Base-by-base conservation (phyloP, 2,797 vertebrate species). In the Sebastes steindachneri region DNA sequence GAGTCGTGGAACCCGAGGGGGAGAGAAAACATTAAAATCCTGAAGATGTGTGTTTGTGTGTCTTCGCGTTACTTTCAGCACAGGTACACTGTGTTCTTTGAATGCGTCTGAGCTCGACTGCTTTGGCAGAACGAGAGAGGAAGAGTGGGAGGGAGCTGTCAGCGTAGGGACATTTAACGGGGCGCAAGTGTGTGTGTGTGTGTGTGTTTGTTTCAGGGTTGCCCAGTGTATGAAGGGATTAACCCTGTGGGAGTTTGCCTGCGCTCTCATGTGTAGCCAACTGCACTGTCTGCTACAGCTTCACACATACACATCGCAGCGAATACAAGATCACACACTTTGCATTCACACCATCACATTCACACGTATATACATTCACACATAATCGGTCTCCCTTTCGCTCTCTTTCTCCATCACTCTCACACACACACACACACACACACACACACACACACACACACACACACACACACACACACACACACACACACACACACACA, bases 31-130 rank as follows among this genome's bases (percentile, higher is more conserved):
- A n/a, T 51, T 51, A 51, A 51, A 72, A 77, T 57, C 17, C 51
- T 35, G 19, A 72, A 74, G 62, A 48, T 71, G 70, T 65, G 63
- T 66, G 60, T 73, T 37, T 37, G 84, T 68, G 74, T 68, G 77
- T 84, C 35, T 85, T 77, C 10, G 75, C 60, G 79, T 85, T 58
- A 45, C 41, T 90, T 80, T 88, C 85, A 78, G 68, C 70, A 12
- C 89, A 92, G 89, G 89, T 91, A 90, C 88, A 48, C 67, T 9
- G 51, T 89, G 92, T 93, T 90, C 90, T 83, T 76, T 82, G 72
- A 69, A 84, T 78, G 73, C 68, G 83, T 84, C 64, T 79, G 69
- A 58, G 76, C 85, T 78, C 23, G 31, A 68, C 62, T 60, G 29
- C 63, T 85, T 85, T 85, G 86, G 85, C 82, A 81, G 73, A 33